A percentile compares a stretch with the other conserved stretches of the same genome.
These are phyloP conservation scores for Petaurus breviceps DNA, from an alignment of 2,113 vertebrate species.

Conservation along the genomic window DNA sequence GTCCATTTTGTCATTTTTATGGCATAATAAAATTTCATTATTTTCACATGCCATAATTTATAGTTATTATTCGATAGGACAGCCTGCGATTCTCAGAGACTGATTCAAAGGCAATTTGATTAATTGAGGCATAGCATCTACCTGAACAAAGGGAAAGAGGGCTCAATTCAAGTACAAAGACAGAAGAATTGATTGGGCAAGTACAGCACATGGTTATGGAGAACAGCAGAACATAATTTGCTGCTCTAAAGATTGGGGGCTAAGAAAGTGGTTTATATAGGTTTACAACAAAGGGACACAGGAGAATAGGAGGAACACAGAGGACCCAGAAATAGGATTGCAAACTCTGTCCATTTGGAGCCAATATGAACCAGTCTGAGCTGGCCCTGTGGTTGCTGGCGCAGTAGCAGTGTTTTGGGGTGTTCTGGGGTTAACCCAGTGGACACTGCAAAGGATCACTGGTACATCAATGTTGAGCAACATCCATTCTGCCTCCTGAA, in stretches of 20 bases:
- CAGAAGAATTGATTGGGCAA: too few species aligned
- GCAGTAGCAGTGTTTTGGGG: background rate
- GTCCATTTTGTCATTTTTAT: too few species aligned
- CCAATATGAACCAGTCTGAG: background rate
- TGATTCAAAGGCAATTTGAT: too few species aligned
- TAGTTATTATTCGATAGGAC: too few species aligned
- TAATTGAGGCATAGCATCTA: too few species aligned
- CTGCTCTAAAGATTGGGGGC: background rate
- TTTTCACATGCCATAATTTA: too few species aligned
- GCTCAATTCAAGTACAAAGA: too few species aligned
- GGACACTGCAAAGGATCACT: background rate
- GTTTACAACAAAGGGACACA: background rate
- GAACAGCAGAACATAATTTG: background rate
- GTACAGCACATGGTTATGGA: too few species aligned
- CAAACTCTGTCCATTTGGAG: background rate
- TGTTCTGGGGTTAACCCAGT: background rate
- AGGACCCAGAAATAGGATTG: background rate
- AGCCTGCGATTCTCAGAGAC: too few species aligned
- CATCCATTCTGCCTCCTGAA: background rate
- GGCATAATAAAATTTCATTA: too few species aligned
- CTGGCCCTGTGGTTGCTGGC: background rate
- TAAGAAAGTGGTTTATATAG: background rate
- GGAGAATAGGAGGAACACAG: background rate
- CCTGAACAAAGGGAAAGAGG: too few species aligned
- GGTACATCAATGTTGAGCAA: background rate